phyloP scores from a whole-genome alignment of 2,888 invertebrate genomes.

The Rhaphigaster nebulosa region DNA sequence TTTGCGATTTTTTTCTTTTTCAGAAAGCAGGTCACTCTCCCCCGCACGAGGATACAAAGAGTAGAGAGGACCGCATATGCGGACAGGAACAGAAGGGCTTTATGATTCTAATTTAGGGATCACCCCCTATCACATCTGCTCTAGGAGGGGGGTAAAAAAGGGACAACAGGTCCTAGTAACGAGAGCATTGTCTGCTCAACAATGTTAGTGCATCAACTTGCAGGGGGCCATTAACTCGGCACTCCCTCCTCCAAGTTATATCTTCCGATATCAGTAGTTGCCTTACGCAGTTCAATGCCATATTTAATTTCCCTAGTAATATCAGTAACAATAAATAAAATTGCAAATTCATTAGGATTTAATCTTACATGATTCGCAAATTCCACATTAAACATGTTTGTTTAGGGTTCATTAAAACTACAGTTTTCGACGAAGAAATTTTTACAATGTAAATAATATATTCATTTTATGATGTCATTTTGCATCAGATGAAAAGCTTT shows the following conservation, averaged over 20 bases:
- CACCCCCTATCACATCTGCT: slow-evolving; percentile 57
- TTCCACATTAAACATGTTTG: no score
- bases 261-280: background rate
- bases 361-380: no score
- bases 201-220: slow-evolving; percentile 58
- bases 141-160: slow-evolving; percentile 43
- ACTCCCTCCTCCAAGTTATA: background rate
- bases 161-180: slow-evolving; percentile 59
- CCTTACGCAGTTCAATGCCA: background rate
- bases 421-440: no score
- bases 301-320: background rate
- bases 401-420: no score
- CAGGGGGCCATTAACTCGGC: slow-evolving; percentile 42
- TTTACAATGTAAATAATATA: no score
- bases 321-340: background rate
- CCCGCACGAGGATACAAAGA: background rate
- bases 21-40: background rate
- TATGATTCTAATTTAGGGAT: slow-evolving; percentile 58
- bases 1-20: background rate
- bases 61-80: slow-evolving; percentile 48
- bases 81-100: slow-evolving; percentile 33
- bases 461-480: no score
- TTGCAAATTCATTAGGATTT: background rate
- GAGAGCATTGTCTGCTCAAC: slow-evolving; percentile 53
- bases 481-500: no score